Percentiles rank a stretch among this genome's conserved stretches.
Evolutionary conservation across 2,888 invertebrate genomes (phyloP).

Genomic region (Sericinus montela): DNA sequence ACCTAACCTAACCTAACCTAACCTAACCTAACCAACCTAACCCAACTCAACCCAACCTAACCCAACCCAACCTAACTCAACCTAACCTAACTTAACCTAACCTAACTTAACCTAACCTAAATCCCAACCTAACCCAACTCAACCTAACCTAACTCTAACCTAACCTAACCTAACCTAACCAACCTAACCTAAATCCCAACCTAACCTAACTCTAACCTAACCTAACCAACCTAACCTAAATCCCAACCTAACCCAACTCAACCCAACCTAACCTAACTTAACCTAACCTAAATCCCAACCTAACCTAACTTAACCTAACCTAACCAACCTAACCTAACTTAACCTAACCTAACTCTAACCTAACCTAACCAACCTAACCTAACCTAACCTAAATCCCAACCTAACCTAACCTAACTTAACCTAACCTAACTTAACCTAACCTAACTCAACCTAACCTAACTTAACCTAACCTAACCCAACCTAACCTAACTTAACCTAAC

Average conservation of each 20-base stretch:
- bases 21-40: not conserved
- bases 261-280: conserved; percentile 17
- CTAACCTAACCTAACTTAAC: conserved; percentile 24
- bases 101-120: not conserved
- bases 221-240: not conserved
- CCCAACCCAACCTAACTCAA: conserved; percentile 19
- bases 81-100: conserved; percentile 11
- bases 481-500: too few species aligned
- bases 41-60: conserved; percentile 19
- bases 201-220: conserved; percentile 13
- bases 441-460: conserved; percentile 20
- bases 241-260: not conserved
- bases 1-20: not conserved
- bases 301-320: not conserved
- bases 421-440: conserved; percentile 21
- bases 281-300: not conserved
- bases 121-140: conserved; percentile 1
- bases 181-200: conserved; percentile 25
- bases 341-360: not conserved
- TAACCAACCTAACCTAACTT: not conserved
- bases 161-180: conserved; percentile 22
- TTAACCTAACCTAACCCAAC: conserved; percentile 14
- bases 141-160: conserved; percentile 22
- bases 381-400: too few species aligned
- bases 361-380: not conserved